A percentile compares a stretch with the other conserved stretches of the same genome.
Conservation (phyloP, 2,797 vertebrate species). For the Anolis apletophallus region DNA sequence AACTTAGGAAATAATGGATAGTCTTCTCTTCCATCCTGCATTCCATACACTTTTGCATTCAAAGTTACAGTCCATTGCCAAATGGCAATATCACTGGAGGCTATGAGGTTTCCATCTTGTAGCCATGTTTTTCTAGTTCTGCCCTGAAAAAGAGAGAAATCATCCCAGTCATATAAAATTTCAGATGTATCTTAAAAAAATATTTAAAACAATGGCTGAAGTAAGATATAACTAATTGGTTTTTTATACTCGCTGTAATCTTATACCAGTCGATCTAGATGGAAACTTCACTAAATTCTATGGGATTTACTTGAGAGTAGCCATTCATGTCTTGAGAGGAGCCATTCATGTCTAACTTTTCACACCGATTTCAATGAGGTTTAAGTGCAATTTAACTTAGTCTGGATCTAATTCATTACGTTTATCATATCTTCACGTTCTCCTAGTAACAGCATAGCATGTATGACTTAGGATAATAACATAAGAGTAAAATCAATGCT, state of each 20-base stretch:
- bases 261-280: background rate
- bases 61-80: slow-evolving; percentile 69
- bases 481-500: background rate
- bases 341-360: background rate
- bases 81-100: slow-evolving; percentile 58
- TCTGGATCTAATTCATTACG: background rate
- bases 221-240: background rate
- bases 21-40: slow-evolving; percentile 47
- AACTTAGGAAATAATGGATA: slow-evolving; percentile 65
- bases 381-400: background rate
- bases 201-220: background rate
- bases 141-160: slow-evolving; percentile 83
- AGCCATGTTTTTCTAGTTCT: slow-evolving; percentile 98
- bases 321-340: background rate
- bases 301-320: background rate
- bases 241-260: background rate
- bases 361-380: background rate
- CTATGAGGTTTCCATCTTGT: slow-evolving; percentile 99
- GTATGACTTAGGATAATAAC: background rate
- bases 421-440: background rate
- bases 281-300: background rate
- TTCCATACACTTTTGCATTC: slow-evolving; percentile 48
- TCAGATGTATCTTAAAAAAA: background rate
- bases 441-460: background rate
- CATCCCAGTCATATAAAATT: slow-evolving; percentile 36